phyloP scores from a whole-genome alignment of 2,797 vertebrate genomes.

The Alca torda region DNA sequence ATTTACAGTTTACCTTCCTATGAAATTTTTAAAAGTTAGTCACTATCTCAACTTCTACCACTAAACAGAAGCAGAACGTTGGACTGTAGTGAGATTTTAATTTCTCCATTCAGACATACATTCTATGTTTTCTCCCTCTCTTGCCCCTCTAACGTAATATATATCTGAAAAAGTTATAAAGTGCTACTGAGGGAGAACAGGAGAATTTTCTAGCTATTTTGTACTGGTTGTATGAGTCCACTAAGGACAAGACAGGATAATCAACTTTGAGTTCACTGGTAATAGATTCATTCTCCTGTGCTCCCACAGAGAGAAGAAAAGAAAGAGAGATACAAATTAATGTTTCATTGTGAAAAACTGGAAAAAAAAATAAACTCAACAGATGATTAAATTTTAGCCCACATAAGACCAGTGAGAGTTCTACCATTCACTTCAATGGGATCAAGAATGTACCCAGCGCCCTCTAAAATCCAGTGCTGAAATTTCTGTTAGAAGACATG shows the following conservation, averaged over 20 bases:
- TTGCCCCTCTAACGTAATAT: background rate
- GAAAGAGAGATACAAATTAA: background rate
- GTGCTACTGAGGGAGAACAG: background rate
- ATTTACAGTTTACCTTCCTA: background rate
- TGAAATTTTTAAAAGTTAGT: background rate
- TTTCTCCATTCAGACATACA: background rate
- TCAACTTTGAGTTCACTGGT: background rate
- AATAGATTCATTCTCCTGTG: background rate
- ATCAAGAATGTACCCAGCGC: background rate
- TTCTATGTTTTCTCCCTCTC: background rate
- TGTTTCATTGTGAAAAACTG: background rate
- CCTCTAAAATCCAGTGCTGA: background rate
- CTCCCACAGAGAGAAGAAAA: background rate
- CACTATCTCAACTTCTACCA: background rate
- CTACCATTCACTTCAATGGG: background rate
- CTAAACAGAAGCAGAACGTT: background rate
- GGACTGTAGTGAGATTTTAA: background rate
- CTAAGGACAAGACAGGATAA: background rate
- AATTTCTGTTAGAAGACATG: background rate
- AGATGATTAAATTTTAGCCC: background rate
- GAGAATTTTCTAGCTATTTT: background rate
- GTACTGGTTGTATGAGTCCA: background rate
- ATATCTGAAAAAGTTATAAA: background rate
- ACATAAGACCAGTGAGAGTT: background rate
- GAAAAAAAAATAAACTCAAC: background rate